Conservation (phyloP, 2,888 invertebrate species). For the Hedya salicella region DNA sequence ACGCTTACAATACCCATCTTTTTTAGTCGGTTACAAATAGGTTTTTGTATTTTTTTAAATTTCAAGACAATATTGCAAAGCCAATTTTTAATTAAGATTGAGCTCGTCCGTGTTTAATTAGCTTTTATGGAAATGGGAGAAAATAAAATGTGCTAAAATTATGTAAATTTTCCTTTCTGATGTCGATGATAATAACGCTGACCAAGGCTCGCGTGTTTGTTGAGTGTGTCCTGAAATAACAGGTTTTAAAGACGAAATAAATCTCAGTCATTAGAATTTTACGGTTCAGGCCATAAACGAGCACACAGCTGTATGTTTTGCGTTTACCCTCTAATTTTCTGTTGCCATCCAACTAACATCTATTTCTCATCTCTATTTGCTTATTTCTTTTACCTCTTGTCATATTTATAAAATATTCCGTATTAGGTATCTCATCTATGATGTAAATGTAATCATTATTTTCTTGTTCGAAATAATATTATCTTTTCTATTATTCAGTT, state of each 20-base stretch:
- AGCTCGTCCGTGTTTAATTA: slow-evolving; percentile 1
- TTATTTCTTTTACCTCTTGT: too few relatives aligned
- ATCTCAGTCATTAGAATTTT: slow-evolving; percentile 22
- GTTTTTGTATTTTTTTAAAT: too few relatives aligned
- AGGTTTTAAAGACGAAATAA: slow-evolving; percentile 15
- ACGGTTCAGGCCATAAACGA: not conserved
- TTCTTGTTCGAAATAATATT: too few relatives aligned
- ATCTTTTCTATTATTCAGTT: too few relatives aligned
- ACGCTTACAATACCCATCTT: too few relatives aligned
- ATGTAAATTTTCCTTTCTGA: not conserved
- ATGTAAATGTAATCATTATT: too few relatives aligned
- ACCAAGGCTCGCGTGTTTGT: not conserved
- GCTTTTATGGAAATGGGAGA: not conserved
- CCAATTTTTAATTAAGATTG: not conserved
- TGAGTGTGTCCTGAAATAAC: slow-evolving; percentile 11
- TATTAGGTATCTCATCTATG: too few relatives aligned
- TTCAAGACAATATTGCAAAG: too few relatives aligned
- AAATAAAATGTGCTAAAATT: not conserved
- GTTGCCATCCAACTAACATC: not conserved
- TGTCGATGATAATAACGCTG: not conserved
- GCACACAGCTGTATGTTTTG: not conserved
- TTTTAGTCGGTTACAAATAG: too few relatives aligned
- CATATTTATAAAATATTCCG: not conserved
- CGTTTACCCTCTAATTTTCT: not conserved
- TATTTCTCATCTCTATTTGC: too few relatives aligned